A percentile compares a stretch with the other conserved stretches of the same genome.
These are phyloP conservation scores for Nesidiocoris tenuis DNA, from an alignment of 2,888 invertebrate genomes.

Conservation along the genomic window DNA sequence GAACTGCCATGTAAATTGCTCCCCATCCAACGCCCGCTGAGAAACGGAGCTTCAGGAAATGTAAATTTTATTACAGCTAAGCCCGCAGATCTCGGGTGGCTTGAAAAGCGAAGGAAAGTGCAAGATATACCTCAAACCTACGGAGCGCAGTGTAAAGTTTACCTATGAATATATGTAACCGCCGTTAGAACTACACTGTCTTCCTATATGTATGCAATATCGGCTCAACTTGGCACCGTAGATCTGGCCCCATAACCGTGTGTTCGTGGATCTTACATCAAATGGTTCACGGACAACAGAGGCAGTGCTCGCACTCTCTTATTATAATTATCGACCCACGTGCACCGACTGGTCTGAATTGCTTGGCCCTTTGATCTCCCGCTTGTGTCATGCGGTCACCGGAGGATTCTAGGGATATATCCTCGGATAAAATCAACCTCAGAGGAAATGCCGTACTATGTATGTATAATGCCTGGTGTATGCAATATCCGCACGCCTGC, in stretches of 20 bases:
- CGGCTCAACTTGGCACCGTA: neutral
- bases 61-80: conserved; percentile 32
- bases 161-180: conserved; percentile 36
- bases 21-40: conserved; percentile 19
- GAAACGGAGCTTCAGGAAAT: conserved; percentile 19
- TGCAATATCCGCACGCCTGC: no score
- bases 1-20: conserved; percentile 40
- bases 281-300: neutral
- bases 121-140: neutral
- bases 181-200: neutral
- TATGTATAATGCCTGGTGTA: no score
- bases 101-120: neutral
- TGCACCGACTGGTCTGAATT: neutral
- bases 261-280: no score
- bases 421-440: neutral
- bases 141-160: neutral
- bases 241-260: no score
- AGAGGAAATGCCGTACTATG: no score
- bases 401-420: neutral
- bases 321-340: conserved; percentile 19
- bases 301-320: neutral
- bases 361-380: conserved; percentile 18
- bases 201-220: neutral
- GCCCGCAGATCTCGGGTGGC: neutral
- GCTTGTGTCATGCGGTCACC: conserved; percentile 15